Evolutionary conservation across 2,888 invertebrate species (phyloP), one percentile per base, ranked within the genome.

Genomic region (Dynastes tityus): DNA sequence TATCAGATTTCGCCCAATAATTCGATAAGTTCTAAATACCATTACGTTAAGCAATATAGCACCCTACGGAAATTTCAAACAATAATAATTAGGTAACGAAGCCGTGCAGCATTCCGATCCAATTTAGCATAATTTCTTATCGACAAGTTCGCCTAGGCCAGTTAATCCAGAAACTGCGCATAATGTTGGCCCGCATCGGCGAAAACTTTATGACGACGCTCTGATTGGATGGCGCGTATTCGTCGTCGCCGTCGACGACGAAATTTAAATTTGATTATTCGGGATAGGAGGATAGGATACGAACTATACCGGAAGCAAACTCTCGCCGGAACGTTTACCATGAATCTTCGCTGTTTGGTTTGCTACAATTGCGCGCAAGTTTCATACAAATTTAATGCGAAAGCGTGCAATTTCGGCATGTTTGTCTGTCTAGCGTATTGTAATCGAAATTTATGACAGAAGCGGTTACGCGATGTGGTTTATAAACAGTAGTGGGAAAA

Each of bases 201-300:
- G 55, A 58, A 65, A 68, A 68, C 68, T 68, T 68, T 53, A 68
- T 68, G 68, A 67, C 65, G 40, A 67, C n/a, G 45, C 22, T 16
- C 65, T 67, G 65, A 68, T 68, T 68, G 68, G 68, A 49, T 32
- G 5, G 29, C 51, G 68, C n/a, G 29, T 68, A 58, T 58, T 58
- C 55, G 22, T 58, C 22, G 55, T 27, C 16, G 53, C 16, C 55
- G 55, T 29, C 49, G 51, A 9, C 27, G 68, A 51, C 68, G 9
- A 68, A 68, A 68, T 68, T 49, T 27, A 68, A 68, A 68, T 68
- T 51, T 68, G 68, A 68, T 68, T 68, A 68, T 68, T 29, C 27
- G 51, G 27, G 40, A 68, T 67, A 63, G 63, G 63, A 63, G 32
- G 27, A 32, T 13, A 29, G 63, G 63, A 63, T 63, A 63, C 55